Evolutionary conservation across 2,797 vertebrate species (phyloP).

Genomic region (Mormyrus hasselquistii): DNA sequence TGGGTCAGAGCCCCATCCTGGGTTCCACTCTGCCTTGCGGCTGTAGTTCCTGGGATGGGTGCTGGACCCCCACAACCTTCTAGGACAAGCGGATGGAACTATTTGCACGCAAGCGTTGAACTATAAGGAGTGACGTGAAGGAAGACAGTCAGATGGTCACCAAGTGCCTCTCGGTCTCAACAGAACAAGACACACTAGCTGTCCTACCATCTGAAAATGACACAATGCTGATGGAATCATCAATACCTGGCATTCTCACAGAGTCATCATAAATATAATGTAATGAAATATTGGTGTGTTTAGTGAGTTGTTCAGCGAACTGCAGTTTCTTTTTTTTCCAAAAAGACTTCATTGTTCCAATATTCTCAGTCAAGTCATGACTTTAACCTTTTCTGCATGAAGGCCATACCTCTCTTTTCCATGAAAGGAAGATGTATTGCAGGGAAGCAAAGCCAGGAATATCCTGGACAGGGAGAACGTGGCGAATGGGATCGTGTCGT

Average conservation of each 20-base stretch:
- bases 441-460: slow-evolving; percentile 26
- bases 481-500: slow-evolving; percentile 5
- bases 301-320: not conserved
- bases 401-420: not conserved
- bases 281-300: not conserved
- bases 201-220: not conserved
- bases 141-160: not conserved
- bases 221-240: not conserved
- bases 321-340: not conserved
- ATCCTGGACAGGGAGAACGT: slow-evolving; percentile 18
- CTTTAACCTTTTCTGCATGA: not conserved
- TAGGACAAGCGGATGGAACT: not conserved
- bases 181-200: not conserved
- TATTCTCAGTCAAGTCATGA: not conserved
- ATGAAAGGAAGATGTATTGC: not conserved
- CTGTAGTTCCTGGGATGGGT: not conserved
- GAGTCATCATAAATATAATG: not conserved
- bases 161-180: not conserved
- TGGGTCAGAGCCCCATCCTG: not conserved
- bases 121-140: not conserved
- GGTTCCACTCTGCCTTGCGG: not conserved
- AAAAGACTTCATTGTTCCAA: not conserved
- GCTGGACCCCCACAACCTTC: not conserved
- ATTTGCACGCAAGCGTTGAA: not conserved
- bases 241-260: not conserved